Conservation (phyloP, 2,797 vertebrate species). For the Tenualosa thibaudeaui region DNA sequence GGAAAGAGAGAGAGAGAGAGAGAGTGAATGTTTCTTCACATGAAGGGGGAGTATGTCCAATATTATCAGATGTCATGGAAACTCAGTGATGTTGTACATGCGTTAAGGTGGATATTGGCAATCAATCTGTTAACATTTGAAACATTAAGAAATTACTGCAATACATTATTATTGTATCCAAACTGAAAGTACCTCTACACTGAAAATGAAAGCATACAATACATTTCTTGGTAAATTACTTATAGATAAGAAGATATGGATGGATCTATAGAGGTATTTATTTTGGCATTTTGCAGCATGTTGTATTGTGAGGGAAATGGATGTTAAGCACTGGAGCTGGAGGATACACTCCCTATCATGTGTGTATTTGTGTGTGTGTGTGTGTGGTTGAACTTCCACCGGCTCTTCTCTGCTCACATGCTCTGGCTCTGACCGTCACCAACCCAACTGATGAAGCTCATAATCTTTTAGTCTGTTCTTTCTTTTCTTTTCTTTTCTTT, state of each 20-base stretch:
- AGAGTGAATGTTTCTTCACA: too few relatives aligned
- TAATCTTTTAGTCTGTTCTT: background rate
- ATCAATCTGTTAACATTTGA: background rate
- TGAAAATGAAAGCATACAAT: background rate
- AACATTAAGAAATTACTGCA: background rate
- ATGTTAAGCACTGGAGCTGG: background rate
- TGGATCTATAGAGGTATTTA: background rate
- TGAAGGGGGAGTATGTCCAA: background rate
- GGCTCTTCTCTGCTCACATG: background rate
- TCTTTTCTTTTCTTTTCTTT: background rate
- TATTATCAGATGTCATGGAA: background rate
- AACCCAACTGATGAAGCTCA: background rate
- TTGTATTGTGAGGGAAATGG: background rate
- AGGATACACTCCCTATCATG: background rate
- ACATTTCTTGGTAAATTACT: background rate
- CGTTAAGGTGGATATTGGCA: background rate
- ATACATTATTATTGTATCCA: background rate
- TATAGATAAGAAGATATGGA: background rate
- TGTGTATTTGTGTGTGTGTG: background rate
- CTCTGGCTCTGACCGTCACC: slow-evolving; percentile 8
- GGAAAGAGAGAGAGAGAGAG: too few relatives aligned
- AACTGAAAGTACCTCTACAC: background rate
- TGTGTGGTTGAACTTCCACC: background rate
- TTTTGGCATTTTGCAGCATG: background rate
- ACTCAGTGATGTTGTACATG: background rate